phyloP scores from a whole-genome alignment of 1,140 invertebrate genomes.

The Drosophila athabasca region DNA sequence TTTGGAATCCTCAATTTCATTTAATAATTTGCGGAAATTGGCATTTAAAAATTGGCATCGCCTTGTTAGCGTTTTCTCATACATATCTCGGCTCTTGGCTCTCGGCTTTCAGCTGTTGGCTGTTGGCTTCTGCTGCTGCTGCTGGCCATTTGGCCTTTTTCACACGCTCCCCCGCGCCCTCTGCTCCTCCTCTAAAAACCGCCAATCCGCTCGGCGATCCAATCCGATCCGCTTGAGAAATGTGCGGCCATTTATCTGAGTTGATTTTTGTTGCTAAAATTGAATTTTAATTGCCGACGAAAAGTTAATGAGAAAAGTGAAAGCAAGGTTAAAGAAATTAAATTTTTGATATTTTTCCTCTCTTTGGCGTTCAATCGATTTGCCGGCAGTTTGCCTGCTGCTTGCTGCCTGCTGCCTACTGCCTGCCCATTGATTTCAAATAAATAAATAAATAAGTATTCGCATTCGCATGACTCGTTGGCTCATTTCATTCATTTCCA shows the following conservation, averaged over 20 bases:
- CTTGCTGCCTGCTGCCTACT: slow-evolving; percentile 17
- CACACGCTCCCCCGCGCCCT: slow-evolving; percentile 66
- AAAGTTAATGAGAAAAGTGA: slow-evolving; percentile 82
- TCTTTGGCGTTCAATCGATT: slow-evolving; percentile 66
- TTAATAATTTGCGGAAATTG: slow-evolving; percentile 82
- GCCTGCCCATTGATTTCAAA: slow-evolving; percentile 49
- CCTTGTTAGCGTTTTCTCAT: slow-evolving; percentile 64
- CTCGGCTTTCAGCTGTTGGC: slow-evolving; percentile 6
- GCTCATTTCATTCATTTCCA: slow-evolving; percentile 52
- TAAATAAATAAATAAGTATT: slow-evolving; percentile 6
- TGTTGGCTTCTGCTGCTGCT: slow-evolving; percentile 22
- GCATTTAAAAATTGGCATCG: slow-evolving; percentile 76
- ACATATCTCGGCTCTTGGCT: not conserved
- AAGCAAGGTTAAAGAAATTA: slow-evolving; percentile 82
- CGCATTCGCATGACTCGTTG: slow-evolving; percentile 48
- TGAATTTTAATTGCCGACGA: slow-evolving; percentile 81
- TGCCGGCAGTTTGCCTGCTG: slow-evolving; percentile 31
- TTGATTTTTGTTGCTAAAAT: slow-evolving; percentile 59
- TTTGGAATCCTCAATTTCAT: slow-evolving; percentile 75
- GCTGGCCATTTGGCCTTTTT: slow-evolving; percentile 60
- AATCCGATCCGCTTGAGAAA: slow-evolving; percentile 45
- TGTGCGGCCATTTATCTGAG: slow-evolving; percentile 69
- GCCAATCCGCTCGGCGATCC: too few species aligned
- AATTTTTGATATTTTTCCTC: slow-evolving; percentile 44
- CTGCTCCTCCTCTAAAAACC: too few species aligned